These are phyloP conservation scores for Pseudachorutes palmiensis DNA, from an alignment of 1,140 invertebrate genomes.

Conservation along the genomic window DNA sequence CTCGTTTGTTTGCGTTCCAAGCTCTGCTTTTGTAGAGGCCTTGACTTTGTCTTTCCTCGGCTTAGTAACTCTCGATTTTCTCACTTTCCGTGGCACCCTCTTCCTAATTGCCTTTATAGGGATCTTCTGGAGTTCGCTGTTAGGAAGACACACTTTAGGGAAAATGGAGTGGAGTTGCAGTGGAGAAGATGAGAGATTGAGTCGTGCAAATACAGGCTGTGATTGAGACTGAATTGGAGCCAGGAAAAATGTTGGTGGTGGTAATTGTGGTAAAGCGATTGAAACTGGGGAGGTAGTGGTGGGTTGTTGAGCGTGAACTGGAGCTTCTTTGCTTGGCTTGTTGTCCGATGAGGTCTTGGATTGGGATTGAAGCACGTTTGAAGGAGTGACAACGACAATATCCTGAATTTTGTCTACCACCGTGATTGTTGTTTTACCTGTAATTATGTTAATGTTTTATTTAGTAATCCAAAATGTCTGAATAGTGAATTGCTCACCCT, in stretches of 20 bases:
- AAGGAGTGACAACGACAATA: background rate
- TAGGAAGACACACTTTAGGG: background rate
- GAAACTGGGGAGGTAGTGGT: background rate
- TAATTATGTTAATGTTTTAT: too few species aligned
- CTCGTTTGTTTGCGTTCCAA: background rate
- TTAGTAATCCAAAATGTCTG: too few species aligned
- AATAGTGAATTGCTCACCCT: too few species aligned
- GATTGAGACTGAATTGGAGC: conserved; percentile 4
- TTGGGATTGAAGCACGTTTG: background rate
- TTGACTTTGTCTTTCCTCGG: background rate
- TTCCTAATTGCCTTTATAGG: conserved; percentile 17
- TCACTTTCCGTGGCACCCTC: conserved; percentile 5
- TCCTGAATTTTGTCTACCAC: background rate
- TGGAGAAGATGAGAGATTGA: background rate
- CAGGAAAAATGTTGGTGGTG: conserved; percentile 1
- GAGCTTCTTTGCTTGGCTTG: background rate
- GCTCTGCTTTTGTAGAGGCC: background rate
- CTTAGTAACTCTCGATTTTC: conserved; percentile 12
- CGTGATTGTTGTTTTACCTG: background rate
- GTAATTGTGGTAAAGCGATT: too few species aligned
- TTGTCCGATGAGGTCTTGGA: background rate
- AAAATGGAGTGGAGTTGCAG: background rate
- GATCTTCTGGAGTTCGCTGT: conserved; percentile 17
- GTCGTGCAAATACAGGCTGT: background rate
- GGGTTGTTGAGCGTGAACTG: background rate